A percentile compares a stretch with the other conserved stretches of the same genome.
These are phyloP conservation scores for Gymnothorax reevesii DNA, from an alignment of 2,797 vertebrate genomes.

Conservation along the genomic window DNA sequence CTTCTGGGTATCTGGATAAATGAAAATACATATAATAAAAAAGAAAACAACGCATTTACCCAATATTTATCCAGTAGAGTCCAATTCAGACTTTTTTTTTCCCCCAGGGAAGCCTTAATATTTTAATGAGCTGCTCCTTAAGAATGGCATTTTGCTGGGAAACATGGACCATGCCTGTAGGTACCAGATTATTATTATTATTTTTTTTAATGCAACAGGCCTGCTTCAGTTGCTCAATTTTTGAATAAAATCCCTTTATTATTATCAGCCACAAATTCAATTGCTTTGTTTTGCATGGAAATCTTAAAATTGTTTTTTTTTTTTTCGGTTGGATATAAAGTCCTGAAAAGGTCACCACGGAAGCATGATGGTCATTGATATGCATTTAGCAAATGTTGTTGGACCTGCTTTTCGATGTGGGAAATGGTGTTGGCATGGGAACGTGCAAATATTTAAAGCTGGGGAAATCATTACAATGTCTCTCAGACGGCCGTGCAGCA, in stretches of 20 bases:
- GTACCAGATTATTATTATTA: background rate
- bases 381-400: slow-evolving; percentile 22
- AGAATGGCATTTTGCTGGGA: background rate
- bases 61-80: background rate
- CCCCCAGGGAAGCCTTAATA: background rate
- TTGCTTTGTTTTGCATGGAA: background rate
- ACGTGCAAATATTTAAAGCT: slow-evolving; percentile 39
- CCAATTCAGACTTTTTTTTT: background rate
- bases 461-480: slow-evolving; percentile 18
- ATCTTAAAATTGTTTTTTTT: background rate
- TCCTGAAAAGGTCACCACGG: slow-evolving; percentile 19
- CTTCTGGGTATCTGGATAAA: background rate
- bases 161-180: background rate
- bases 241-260: background rate
- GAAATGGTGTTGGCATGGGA: slow-evolving; percentile 30
- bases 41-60: background rate
- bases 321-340: slow-evolving; percentile 3
- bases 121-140: background rate
- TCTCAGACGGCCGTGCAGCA: background rate
- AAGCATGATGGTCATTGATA: slow-evolving; percentile 19
- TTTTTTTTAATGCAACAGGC: background rate
- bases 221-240: background rate
- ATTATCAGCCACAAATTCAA: background rate
- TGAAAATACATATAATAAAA: no score
- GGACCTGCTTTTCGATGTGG: slow-evolving; percentile 15